Evolutionary conservation across 2,888 invertebrate genomes (phyloP).

Genomic region (Drosophila tanythrix): DNA sequence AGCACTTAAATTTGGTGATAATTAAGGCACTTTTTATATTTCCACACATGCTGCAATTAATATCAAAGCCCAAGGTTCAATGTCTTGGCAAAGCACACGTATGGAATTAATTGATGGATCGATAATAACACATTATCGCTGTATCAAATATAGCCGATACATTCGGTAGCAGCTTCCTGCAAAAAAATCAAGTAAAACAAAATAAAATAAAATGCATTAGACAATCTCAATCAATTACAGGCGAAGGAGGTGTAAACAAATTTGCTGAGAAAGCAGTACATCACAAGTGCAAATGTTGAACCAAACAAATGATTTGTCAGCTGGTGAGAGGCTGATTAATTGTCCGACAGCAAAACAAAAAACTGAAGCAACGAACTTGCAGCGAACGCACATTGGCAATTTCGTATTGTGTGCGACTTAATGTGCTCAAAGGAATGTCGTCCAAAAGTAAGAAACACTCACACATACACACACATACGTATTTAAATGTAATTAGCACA

Average conservation of each 20-base stretch:
- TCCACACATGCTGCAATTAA: constrained; percentile 30
- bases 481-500: constrained; percentile 60
- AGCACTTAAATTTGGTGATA: constrained; percentile 1
- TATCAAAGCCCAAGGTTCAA: constrained; percentile 43
- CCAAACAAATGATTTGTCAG: constrained; percentile 34
- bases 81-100: constrained; percentile 33
- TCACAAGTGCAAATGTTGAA: constrained; percentile 4
- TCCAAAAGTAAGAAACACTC: constrained; percentile 9
- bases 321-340: constrained; percentile 34
- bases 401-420: constrained; percentile 24
- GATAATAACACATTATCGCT: constrained; percentile 25
- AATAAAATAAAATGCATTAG: constrained; percentile 22
- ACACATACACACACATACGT: neutral
- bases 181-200: constrained; percentile 8
- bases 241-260: constrained; percentile 15
- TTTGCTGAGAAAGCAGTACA: constrained; percentile 38
- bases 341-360: constrained; percentile 54
- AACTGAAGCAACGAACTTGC: constrained; percentile 77
- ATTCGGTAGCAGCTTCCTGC: constrained; percentile 66
- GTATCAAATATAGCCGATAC: constrained; percentile 17
- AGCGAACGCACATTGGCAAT: constrained; percentile 24
- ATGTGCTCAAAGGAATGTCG: constrained; percentile 30
- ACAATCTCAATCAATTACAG: constrained; percentile 25
- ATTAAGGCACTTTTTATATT: constrained; percentile 2
- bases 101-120: constrained; percentile 36